These are phyloP conservation scores for Poeciliopsis turneri DNA, from an alignment of 2,797 vertebrate genomes.

Conservation along the genomic window DNA sequence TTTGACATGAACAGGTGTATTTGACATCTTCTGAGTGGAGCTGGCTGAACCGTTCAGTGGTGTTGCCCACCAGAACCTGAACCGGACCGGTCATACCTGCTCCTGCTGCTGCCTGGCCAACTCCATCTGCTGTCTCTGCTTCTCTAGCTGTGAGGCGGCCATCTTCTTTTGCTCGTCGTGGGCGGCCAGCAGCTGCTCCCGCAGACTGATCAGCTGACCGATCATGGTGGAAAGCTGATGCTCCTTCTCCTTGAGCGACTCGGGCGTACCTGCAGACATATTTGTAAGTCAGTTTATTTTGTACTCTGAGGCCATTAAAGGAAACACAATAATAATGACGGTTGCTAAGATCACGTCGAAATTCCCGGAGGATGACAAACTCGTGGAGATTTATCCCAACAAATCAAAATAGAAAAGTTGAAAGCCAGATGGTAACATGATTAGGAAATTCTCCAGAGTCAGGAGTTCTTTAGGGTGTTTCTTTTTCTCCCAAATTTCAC, in stretches of 20 bases:
- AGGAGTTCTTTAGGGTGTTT: not conserved
- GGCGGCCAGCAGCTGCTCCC: constrained; percentile 93
- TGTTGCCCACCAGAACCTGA: not conserved
- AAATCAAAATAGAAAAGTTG: not conserved
- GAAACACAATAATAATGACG: not conserved
- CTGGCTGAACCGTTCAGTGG: not conserved
- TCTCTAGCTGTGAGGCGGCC: constrained; percentile 94
- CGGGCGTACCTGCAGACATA: constrained; percentile 85
- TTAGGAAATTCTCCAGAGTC: not conserved
- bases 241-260: constrained; percentile 94
- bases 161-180: constrained; percentile 96
- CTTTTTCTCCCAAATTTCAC: constrained; percentile 6
- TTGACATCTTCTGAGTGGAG: not conserved
- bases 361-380: too few relatives aligned
- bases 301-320: not conserved
- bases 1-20: not conserved
- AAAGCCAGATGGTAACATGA: not conserved
- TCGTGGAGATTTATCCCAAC: not conserved
- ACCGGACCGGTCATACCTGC: constrained; percentile 82
- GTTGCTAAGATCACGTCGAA: not conserved
- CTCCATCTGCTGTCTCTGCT: constrained; percentile 96
- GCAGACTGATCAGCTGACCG: constrained; percentile 92
- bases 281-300: not conserved
- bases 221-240: constrained; percentile 94
- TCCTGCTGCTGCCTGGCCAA: constrained; percentile 96